These are phyloP conservation scores for Anthoscopus minutus DNA, from an alignment of 2,113 vertebrate species.

Conservation along the genomic window DNA sequence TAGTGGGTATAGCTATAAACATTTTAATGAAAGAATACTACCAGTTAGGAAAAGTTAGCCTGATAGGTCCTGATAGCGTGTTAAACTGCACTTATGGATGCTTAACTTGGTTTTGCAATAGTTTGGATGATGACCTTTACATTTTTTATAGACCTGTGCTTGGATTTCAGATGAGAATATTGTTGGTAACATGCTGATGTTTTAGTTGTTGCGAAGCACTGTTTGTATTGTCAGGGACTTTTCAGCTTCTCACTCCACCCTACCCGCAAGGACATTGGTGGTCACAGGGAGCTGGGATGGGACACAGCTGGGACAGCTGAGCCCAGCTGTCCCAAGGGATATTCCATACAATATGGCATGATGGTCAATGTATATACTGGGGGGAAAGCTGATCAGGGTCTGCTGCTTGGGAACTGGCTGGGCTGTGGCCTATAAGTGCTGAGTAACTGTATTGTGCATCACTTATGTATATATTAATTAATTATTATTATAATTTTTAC, in stretches of 20 bases:
- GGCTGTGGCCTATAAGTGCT: rapidly evolving
- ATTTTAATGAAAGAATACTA: background rate
- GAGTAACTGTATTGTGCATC: background rate
- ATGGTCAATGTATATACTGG: background rate
- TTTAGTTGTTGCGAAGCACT: background rate
- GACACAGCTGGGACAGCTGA: background rate
- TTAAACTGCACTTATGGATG: background rate
- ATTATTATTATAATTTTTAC: background rate
- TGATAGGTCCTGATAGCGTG: background rate
- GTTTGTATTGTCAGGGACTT: background rate
- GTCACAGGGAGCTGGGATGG: background rate
- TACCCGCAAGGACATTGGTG: background rate
- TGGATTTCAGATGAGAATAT: background rate
- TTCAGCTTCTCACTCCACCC: background rate
- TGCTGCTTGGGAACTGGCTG: background rate
- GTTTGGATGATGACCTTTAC: background rate
- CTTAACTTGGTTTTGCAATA: background rate
- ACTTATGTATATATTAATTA: background rate
- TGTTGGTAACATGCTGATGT: background rate
- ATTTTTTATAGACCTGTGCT: background rate
- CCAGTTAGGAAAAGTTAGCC: background rate
- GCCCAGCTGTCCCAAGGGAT: background rate
- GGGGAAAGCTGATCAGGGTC: background rate
- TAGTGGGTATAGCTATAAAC: background rate
- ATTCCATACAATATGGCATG: background rate